A percentile compares a stretch with the other conserved stretches of the same genome.
phyloP scores from a whole-genome alignment of 2,888 invertebrate species.

The Antheraea yamamai region DNA sequence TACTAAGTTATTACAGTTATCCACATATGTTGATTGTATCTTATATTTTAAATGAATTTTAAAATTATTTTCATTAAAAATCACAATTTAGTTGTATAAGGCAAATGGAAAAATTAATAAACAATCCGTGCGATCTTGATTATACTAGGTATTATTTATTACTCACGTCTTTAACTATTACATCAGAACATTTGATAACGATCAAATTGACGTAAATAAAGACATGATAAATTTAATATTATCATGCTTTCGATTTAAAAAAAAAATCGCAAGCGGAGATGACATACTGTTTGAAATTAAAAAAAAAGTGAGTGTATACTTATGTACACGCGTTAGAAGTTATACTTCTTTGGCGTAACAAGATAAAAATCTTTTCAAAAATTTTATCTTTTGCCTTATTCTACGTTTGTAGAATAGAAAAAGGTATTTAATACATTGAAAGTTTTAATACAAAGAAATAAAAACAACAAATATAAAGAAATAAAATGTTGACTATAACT shows the following conservation, averaged over 20 bases:
- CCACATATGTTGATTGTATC: no score
- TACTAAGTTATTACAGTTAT: no score
- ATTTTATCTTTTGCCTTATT: no score
- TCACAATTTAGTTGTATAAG: neutral
- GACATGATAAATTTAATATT: neutral
- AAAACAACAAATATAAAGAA: no score
- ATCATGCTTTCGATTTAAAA: neutral
- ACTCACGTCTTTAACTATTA: neutral
- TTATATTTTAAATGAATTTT: neutral
- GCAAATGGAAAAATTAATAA: neutral
- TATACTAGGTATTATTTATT: neutral
- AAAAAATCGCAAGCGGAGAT: neutral
- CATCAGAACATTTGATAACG: neutral
- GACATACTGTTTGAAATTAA: neutral
- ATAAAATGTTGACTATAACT: no score
- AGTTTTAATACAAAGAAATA: no score
- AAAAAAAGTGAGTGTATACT: neutral
- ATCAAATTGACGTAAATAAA: constrained; percentile 3
- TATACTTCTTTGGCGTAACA: no score
- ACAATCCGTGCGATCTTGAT: neutral
- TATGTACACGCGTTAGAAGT: no score
- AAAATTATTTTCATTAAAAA: neutral
- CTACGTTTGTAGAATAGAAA: no score
- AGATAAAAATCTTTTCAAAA: no score
- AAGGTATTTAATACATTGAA: no score